Evolutionary conservation across 2,888 invertebrate genomes (phyloP).

Genomic region (Iselma pallidipennis): DNA sequence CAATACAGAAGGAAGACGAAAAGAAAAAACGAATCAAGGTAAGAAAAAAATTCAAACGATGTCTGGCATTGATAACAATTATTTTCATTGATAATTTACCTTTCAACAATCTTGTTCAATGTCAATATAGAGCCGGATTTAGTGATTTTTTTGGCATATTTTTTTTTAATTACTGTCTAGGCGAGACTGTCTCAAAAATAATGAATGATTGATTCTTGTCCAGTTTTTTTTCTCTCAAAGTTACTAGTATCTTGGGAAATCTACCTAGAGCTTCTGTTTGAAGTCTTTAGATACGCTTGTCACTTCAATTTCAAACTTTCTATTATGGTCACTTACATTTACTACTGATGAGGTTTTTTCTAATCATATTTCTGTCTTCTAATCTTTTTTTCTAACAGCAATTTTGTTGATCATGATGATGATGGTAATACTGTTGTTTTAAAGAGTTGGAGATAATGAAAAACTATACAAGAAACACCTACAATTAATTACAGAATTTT

Average conservation of each 20-base stretch:
- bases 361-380: no score
- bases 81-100: slow-evolving; percentile 1
- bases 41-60: neutral
- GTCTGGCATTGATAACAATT: neutral
- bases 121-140: neutral
- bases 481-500: no score
- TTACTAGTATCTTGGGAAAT: neutral
- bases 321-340: neutral
- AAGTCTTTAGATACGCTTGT: neutral
- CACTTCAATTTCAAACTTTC: neutral
- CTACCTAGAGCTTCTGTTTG: neutral
- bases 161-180: no score
- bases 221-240: no score
- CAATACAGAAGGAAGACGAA: neutral
- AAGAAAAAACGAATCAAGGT: neutral
- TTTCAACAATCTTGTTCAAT: neutral
- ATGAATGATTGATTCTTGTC: no score
- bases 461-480: no score
- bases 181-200: no score
- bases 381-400: no score
- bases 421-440: neutral
- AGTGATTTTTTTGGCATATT: neutral
- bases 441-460: no score
- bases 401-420: no score
- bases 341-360: no score